These are phyloP conservation scores for Hylia prasina DNA, from an alignment of 2,113 vertebrate species.

Conservation along the genomic window DNA sequence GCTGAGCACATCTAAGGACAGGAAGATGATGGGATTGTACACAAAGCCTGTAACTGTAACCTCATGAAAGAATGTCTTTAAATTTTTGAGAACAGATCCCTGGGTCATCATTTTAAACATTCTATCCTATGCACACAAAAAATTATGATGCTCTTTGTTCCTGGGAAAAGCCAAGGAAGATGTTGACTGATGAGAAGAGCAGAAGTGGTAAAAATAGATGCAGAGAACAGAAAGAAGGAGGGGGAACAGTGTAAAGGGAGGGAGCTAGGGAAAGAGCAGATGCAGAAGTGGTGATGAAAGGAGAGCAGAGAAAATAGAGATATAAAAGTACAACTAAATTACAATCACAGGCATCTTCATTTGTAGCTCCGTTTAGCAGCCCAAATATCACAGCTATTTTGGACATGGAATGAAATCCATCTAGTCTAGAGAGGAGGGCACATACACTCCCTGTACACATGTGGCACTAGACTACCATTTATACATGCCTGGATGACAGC, in stretches of 20 bases:
- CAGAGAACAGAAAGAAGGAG: background rate
- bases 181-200: background rate
- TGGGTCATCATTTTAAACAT: background rate
- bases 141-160: background rate
- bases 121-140: background rate
- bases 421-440: background rate
- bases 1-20: background rate
- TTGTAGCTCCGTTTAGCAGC: background rate
- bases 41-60: background rate
- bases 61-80: background rate
- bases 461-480: background rate
- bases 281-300: background rate
- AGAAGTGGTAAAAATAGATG: background rate
- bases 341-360: background rate
- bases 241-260: background rate
- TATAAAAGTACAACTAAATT: background rate
- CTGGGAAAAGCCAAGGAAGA: background rate
- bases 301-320: background rate
- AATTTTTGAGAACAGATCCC: background rate
- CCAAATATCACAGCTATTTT: conserved; percentile 29
- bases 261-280: background rate
- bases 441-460: background rate
- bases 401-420: background rate
- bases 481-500: background rate
- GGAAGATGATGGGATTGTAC: background rate